Evolutionary conservation across 1,140 invertebrate genomes (phyloP).

Genomic region (Cepaea nemoralis): DNA sequence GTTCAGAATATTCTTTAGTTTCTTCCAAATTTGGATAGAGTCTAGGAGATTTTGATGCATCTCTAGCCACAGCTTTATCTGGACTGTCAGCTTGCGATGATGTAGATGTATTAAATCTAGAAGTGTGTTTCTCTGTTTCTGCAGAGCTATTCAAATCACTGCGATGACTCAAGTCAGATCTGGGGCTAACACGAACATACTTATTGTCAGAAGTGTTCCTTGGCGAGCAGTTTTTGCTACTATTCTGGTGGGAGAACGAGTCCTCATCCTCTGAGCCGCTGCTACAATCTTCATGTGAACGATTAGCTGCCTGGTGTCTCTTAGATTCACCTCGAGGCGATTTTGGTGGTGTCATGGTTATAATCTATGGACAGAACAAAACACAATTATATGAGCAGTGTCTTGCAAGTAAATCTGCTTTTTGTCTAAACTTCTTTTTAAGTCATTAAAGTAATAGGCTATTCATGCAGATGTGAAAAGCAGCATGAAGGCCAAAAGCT

Average conservation of each 20-base stretch:
- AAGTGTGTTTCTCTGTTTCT: background rate
- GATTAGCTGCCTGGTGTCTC: too few relatives aligned
- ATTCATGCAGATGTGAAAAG: too few relatives aligned
- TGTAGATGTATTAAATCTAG: background rate
- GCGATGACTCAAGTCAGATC: background rate
- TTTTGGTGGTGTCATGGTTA: too few relatives aligned
- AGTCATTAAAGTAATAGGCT: too few relatives aligned
- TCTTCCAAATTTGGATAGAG: background rate
- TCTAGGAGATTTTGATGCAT: background rate
- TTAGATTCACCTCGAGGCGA: too few relatives aligned
- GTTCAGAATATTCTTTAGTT: background rate
- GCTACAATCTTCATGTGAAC: background rate
- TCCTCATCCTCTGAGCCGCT: background rate
- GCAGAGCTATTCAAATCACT: background rate
- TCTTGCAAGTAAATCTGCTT: too few relatives aligned
- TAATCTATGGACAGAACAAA: too few relatives aligned
- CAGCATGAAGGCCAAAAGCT: too few relatives aligned
- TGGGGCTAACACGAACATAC: background rate
- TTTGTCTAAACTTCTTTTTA: too few relatives aligned
- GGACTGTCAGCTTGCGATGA: background rate
- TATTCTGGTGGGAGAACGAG: background rate
- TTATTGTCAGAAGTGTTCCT: background rate
- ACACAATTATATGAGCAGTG: too few relatives aligned
- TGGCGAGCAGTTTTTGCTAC: background rate
- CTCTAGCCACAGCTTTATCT: background rate